phyloP scores from a whole-genome alignment of 2,888 invertebrate species.

The Dryobota labecula region DNA sequence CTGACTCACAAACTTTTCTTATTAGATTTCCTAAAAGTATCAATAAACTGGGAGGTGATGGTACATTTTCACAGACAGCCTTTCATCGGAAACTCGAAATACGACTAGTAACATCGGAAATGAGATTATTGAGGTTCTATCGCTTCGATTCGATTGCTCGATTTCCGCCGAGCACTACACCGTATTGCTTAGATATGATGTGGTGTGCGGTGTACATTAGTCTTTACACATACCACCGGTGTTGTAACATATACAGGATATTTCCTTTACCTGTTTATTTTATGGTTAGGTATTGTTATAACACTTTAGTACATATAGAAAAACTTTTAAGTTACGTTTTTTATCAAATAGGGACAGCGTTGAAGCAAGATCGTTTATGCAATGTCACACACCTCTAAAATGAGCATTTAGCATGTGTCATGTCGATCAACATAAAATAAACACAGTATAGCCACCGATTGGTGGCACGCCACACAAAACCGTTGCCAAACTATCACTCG shows the following conservation, averaged over 20 bases:
- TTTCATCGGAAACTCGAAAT: background rate
- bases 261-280: background rate
- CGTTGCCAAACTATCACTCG: conserved; percentile 46
- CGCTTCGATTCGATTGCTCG: background rate
- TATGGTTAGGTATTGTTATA: background rate
- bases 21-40: background rate
- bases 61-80: background rate
- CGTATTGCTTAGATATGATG: background rate
- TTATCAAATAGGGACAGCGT: background rate
- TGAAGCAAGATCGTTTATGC: background rate
- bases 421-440: conserved; percentile 12
- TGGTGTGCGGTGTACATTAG: background rate
- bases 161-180: background rate
- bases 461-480: conserved; percentile 14
- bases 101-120: conserved; percentile 1
- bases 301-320: background rate
- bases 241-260: background rate
- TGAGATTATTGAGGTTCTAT: conserved; percentile 11
- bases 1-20: background rate
- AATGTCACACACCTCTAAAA: background rate
- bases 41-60: background rate
- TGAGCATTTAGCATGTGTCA: background rate
- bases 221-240: background rate
- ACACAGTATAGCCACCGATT: conserved; percentile 1
- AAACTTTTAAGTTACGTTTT: background rate